These are phyloP conservation scores for Phasia obesa DNA, from an alignment of 2,888 invertebrate species.

Conservation along the genomic window DNA sequence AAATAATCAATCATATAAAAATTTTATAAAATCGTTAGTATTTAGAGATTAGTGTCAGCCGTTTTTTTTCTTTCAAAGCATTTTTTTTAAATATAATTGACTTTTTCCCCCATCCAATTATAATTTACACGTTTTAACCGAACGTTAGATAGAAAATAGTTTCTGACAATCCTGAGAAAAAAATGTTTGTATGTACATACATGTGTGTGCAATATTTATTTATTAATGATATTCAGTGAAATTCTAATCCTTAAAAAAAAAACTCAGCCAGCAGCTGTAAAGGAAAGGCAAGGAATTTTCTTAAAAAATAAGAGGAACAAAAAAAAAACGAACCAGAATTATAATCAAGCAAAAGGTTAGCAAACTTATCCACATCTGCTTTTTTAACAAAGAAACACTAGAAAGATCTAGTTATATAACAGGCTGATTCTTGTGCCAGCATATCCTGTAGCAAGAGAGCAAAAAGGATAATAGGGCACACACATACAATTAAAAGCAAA, in stretches of 20 bases:
- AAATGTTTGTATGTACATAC: neutral
- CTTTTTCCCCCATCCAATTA: neutral
- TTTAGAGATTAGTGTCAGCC: too few species aligned
- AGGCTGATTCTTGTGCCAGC: slow-evolving; percentile 31
- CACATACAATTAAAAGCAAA: neutral
- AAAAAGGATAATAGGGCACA: slow-evolving; percentile 42
- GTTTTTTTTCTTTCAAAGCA: neutral
- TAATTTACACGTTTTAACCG: neutral
- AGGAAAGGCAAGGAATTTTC: slow-evolving; percentile 38
- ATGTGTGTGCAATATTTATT: slow-evolving; percentile 7
- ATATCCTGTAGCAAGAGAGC: slow-evolving; percentile 55
- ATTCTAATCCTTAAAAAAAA: slow-evolving; percentile 53
- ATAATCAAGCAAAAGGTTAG: slow-evolving; percentile 15
- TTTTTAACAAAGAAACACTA: slow-evolving; percentile 19
- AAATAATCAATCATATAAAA: too few species aligned
- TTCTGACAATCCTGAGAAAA: slow-evolving; percentile 35
- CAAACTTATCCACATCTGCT: slow-evolving; percentile 45
- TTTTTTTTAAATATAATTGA: neutral
- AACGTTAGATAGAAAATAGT: neutral
- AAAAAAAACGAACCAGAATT: neutral
- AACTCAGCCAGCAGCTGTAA: slow-evolving; percentile 54
- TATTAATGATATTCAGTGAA: slow-evolving; percentile 45
- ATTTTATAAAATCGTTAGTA: too few species aligned
- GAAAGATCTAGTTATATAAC: slow-evolving; percentile 41
- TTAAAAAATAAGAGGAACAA: slow-evolving; percentile 35